Evolutionary conservation across 2,888 invertebrate genomes (phyloP), one percentile per base, ranked within the genome.

Genomic region (Hydriomena furcata): DNA sequence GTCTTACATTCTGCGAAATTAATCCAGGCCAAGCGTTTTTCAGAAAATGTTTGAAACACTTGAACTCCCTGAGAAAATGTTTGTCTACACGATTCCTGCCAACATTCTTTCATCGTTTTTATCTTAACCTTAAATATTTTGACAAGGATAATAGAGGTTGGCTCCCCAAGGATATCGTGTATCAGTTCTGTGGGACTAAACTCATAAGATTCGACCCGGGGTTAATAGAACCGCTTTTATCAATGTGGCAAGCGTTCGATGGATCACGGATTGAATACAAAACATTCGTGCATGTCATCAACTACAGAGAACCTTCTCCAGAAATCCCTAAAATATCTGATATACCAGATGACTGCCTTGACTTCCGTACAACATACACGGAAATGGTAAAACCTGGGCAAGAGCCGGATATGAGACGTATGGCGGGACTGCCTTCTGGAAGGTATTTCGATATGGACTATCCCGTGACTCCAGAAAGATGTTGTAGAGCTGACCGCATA

Each of bases 151-250:
- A 82, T 49, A 75, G 75, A 3, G 91, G 88, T 6, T 91, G 87
- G 85, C 66, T 92, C 1, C 77, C 80, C 0, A 83, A 91, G 56
- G 66, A 80, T 3, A 57, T 70, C 1, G 82, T 92, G 7, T 91
- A 91, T 59, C 59, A 82, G 7, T 68, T 82, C 54, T 92, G 91
- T 61, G 74, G 66, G 2, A 75, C 78, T 25, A 79, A 83, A 53
- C 61, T 82, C 0, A 79, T 92, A 31, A 73, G 82, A 54, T 90
- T 92, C 63, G 82, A 91, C 52, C 78, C 84, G n/a, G 50, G 65
- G 13, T 69, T 90, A 11, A 78, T 92, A n/a, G 91, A 92, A 62
- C 86, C 88, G 0, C 67, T 93, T 7, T 66, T 92, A 21, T 68
- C 69, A 6, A 71, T 89, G 61, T 82, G 91, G 76, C 65, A 83